A percentile compares a stretch with the other conserved stretches of the same genome.
phyloP scores from a whole-genome alignment of 2,113 vertebrate species.

The Phalacrocorax brasilianus region DNA sequence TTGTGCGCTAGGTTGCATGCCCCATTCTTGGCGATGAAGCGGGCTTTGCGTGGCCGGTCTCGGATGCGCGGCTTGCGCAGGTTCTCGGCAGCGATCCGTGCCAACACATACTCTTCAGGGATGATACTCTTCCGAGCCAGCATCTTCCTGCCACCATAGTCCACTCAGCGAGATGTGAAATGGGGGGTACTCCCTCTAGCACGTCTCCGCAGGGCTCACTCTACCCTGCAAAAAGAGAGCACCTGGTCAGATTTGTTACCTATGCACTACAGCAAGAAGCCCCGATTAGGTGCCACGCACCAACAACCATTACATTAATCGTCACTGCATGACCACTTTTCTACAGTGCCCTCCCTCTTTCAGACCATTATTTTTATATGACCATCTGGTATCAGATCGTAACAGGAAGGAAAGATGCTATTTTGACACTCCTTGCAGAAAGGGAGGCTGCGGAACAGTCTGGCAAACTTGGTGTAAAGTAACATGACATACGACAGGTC shows the following conservation, averaged over 20 bases:
- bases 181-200: background rate
- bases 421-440: background rate
- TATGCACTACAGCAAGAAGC: background rate
- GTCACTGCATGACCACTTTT: background rate
- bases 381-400: background rate
- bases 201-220: background rate
- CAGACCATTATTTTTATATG: background rate
- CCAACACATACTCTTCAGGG: slow-evolving; percentile 93
- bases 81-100: slow-evolving; percentile 87
- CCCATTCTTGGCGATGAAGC: slow-evolving; percentile 98
- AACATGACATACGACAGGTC: background rate
- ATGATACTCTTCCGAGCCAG: slow-evolving; percentile 97
- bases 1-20: slow-evolving; percentile 97
- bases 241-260: background rate
- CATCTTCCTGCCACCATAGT: slow-evolving; percentile 80
- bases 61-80: slow-evolving; percentile 91
- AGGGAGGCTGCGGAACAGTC: background rate
- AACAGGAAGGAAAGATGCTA: background rate
- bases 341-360: background rate
- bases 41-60: slow-evolving; percentile 89
- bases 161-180: background rate
- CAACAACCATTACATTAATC: background rate
- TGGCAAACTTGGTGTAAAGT: background rate
- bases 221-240: slow-evolving; percentile 6
- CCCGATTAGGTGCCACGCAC: rapidly evolving